Conservation (phyloP, 2,888 invertebrate genomes). For the Polydrusus tereticollis region DNA sequence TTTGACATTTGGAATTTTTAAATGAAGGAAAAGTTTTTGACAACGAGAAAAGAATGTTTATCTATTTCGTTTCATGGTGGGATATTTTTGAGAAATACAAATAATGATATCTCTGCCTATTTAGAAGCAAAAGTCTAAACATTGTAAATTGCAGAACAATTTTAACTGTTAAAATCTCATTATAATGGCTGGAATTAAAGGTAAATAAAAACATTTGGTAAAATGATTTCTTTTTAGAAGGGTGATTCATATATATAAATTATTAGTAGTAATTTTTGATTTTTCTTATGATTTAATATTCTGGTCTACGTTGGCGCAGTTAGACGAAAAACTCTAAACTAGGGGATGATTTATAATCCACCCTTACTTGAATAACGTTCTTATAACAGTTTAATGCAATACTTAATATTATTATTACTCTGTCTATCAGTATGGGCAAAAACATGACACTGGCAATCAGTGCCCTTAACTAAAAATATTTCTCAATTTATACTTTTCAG, state of each 20-base stretch:
- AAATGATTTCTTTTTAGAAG: background rate
- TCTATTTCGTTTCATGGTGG: slow-evolving; percentile 25
- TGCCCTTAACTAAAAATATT: no score
- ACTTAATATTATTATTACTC: no score
- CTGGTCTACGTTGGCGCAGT: no score
- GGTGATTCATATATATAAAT: slow-evolving; percentile 26
- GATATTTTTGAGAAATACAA: background rate
- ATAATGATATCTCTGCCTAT: slow-evolving; percentile 26
- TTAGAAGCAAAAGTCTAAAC: slow-evolving; percentile 9
- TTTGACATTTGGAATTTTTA: no score
- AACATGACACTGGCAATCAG: no score
- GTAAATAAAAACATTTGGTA: slow-evolving; percentile 30
- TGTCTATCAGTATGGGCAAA: no score
- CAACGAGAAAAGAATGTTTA: slow-evolving; percentile 2
- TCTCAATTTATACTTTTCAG: no score
- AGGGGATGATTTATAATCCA: no score
- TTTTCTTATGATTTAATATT: background rate
- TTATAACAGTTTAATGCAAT: no score
- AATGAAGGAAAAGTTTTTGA: slow-evolving; percentile 13
- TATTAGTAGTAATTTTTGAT: background rate
- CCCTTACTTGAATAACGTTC: no score
- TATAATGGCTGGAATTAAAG: slow-evolving; percentile 45
- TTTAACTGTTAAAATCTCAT: background rate
- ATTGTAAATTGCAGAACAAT: background rate
- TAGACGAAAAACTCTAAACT: no score